A percentile compares a stretch with the other conserved stretches of the same genome.
Evolutionary conservation across 2,797 vertebrate genomes (phyloP).

Genomic region (Anableps anableps): DNA sequence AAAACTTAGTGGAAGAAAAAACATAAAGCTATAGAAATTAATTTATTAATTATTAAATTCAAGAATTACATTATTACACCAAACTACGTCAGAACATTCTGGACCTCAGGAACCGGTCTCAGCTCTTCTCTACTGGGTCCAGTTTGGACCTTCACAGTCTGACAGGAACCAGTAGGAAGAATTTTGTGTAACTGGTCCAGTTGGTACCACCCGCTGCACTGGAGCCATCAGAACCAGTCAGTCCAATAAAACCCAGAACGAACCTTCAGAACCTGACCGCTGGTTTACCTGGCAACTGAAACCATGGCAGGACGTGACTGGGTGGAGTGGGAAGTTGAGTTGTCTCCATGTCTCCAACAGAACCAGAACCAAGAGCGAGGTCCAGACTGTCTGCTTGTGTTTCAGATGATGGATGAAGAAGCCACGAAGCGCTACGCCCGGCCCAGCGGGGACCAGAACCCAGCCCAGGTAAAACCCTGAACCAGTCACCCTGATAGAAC

Average conservation of each 20-base stretch:
- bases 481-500: background rate
- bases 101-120: background rate
- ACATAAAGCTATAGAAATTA: background rate
- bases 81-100: background rate
- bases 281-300: too few species aligned
- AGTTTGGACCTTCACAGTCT: background rate
- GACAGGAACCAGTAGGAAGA: too few species aligned
- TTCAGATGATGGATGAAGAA: constrained; percentile 70
- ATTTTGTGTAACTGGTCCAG: too few species aligned
- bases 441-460: background rate
- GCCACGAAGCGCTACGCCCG: constrained; percentile 49
- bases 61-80: background rate
- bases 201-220: too few species aligned
- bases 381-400: constrained; percentile 10
- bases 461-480: constrained; percentile 25
- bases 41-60: background rate
- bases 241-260: background rate
- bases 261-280: background rate
- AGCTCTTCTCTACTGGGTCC: background rate
- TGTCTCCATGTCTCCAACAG: background rate
- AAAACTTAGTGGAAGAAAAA: too few species aligned
- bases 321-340: background rate
- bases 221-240: background rate
- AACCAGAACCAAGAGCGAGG: background rate
- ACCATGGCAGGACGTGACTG: background rate